A percentile compares a stretch with the other conserved stretches of the same genome.
These are phyloP conservation scores for Coccyzus lansbergi DNA, from an alignment of 2,797 vertebrate genomes.

Conservation along the genomic window DNA sequence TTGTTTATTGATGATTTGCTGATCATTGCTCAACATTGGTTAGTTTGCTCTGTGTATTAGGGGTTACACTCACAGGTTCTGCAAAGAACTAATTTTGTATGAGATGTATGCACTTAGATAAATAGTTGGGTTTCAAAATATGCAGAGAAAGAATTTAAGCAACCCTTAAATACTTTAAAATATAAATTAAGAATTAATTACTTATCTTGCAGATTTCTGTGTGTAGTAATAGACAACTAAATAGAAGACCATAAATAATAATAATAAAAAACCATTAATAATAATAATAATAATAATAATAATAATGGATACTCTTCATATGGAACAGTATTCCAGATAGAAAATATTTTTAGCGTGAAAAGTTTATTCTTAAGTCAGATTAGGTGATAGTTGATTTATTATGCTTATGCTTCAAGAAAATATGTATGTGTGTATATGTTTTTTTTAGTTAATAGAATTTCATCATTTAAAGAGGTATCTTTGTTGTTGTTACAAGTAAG, in stretches of 20 bases:
- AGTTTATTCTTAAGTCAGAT: background rate
- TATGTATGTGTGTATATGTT: too few relatives aligned
- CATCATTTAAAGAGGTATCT: background rate
- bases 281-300: constrained; percentile 17
- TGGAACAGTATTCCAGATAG: background rate
- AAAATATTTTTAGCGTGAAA: background rate
- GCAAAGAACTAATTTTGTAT: background rate
- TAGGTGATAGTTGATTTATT: background rate
- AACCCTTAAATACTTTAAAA: constrained; percentile 28
- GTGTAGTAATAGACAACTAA: constrained; percentile 43
- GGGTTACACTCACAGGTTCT: background rate
- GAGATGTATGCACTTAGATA: background rate
- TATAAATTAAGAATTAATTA: constrained; percentile 20
- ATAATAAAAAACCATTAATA: background rate
- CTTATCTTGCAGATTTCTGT: background rate
- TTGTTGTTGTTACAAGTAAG: background rate
- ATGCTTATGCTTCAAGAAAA: background rate
- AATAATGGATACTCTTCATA: background rate
- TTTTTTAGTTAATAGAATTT: background rate
- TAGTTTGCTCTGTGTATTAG: background rate
- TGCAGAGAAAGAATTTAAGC: background rate
- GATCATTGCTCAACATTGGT: background rate
- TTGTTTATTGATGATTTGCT: background rate
- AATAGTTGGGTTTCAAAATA: background rate
- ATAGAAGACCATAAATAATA: constrained; percentile 32